Evolutionary conservation across 37 sponge, comb jelly and placozoan genomes (phyloP).

Genomic region (Cliona cf. orientalis): DNA sequence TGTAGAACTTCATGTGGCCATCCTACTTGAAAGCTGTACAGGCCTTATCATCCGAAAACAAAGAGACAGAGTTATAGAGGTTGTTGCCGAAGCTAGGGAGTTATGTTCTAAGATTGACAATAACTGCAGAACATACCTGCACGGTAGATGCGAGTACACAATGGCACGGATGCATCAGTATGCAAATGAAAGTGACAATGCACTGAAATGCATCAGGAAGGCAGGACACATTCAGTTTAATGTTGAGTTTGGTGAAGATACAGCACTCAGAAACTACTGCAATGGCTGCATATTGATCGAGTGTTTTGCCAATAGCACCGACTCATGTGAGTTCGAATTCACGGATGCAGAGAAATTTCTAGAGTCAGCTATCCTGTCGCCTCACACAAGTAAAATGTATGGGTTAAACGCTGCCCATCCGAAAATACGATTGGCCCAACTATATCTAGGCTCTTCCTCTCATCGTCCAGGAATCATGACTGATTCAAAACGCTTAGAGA

Average conservation of each 20-base stretch:
- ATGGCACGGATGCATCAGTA: not conserved
- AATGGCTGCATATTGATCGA: slow-evolving; percentile 14
- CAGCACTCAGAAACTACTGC: slow-evolving; percentile 7
- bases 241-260: not conserved
- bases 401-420: slow-evolving; percentile 13
- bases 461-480: not conserved
- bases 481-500: not conserved
- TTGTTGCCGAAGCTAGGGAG: not conserved
- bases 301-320: not conserved
- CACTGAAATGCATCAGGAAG: slow-evolving; percentile 1
- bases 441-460: slow-evolving; percentile 10
- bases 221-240: not conserved
- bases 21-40: not conserved
- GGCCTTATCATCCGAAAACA: not conserved
- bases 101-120: not conserved
- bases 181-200: not conserved
- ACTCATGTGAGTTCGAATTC: not conserved
- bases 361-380: not conserved
- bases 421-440: slow-evolving; percentile 5
- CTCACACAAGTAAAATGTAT: not conserved
- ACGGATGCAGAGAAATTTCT: not conserved
- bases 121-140: not conserved
- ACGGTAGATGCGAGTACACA: slow-evolving; percentile 3
- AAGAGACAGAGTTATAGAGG: not conserved
- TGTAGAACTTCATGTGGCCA: not conserved